phyloP scores from a whole-genome alignment of 2,113 vertebrate genomes.

The Choloepus hoffmanni region DNA sequence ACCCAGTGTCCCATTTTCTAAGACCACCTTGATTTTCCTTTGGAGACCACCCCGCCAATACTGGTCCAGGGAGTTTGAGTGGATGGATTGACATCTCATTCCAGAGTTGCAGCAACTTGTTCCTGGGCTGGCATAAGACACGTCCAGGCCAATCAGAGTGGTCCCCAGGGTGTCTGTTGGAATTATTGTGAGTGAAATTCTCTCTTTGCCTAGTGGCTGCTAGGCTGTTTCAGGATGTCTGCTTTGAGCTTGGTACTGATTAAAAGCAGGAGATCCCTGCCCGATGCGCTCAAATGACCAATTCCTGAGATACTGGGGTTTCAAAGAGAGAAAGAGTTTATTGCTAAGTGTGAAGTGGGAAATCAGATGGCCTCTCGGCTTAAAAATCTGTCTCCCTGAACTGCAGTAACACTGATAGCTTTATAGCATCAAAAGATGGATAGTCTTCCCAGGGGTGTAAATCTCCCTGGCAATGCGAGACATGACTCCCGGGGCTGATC shows the following conservation, averaged over 20 bases:
- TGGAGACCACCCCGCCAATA: background rate
- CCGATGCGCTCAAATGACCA: no score
- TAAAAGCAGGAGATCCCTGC: no score
- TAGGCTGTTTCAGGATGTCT: background rate
- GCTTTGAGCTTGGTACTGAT: background rate
- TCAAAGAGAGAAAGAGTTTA: no score
- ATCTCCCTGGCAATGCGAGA: no score
- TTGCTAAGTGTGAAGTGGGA: no score
- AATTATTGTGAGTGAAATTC: background rate
- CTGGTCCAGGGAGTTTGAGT: background rate
- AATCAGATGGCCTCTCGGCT: no score
- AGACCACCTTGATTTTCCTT: background rate
- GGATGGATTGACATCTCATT: background rate
- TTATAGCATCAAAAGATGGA: no score
- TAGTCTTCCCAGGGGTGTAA: no score
- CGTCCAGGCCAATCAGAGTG: background rate
- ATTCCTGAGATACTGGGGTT: no score
- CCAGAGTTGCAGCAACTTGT: background rate
- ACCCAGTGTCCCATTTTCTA: background rate
- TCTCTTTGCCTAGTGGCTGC: background rate
- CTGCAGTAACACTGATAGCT: no score
- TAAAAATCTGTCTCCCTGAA: no score
- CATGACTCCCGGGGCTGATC: no score
- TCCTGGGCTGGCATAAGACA: background rate
- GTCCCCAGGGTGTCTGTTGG: background rate